Evolutionary conservation across 2,888 invertebrate genomes (phyloP), one percentile per base, ranked within the genome.

Genomic region (Oeneis ivallda): DNA sequence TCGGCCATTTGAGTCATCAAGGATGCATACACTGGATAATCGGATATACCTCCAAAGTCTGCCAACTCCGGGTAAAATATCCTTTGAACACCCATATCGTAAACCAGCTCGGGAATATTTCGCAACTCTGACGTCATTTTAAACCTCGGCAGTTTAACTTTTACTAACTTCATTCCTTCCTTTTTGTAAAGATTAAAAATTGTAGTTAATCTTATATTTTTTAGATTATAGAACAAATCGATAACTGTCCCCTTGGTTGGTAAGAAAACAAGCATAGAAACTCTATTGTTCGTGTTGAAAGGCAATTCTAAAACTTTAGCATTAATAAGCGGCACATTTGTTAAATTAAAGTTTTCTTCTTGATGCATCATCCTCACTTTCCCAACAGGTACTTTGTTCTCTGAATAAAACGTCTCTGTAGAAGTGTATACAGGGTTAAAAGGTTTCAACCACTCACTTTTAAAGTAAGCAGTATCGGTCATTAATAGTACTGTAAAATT

Each of bases 361-460:
- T 81, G 80, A 9, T 75, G 79, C 89, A 89, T 89, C 82, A 89
- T 83, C 39, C 75, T 78, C 26, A 86, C 87, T 66, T 79, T 63
- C 1, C 84, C 85, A 0, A 74, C 57, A 2, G 67, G 32, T 0
- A 50, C 0, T 8, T 73, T 72, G 2, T 63, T 45, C 10, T 72
- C 71, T 0, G 75, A 73, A 65, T 78, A 81, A 65, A 89, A 89
- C 0, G 71, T 64, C 58, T 79, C 78, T 8, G 34, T 15, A 15
- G 64, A 68, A 0, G 83, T 85, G 3, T 77, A 76, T 0, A 67
- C 76, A 0, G 77, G 67, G 37, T 81, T 79, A 63, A 89, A 89
- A 0, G 86, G 81, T 2, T 68, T 71, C 26, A 68, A 75, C 88
- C 88, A 89, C 7, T 75, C 73, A 68, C 76, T 82, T 58, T 69